phyloP scores from a whole-genome alignment of 2,113 vertebrate genomes.

The Alosa alosa region DNA sequence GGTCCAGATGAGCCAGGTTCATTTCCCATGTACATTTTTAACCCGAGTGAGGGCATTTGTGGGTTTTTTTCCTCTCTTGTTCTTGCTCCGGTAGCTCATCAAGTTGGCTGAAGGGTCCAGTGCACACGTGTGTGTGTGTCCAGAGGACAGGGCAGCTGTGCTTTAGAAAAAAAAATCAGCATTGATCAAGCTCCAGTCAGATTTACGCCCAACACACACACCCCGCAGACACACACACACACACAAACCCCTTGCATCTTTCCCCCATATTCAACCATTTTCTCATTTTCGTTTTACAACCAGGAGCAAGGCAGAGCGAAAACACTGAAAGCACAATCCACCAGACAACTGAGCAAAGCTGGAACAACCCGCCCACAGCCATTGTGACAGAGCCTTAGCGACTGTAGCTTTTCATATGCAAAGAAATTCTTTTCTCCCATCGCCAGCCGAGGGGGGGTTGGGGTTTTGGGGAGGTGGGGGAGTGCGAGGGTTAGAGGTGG shows the following conservation, averaged over 20 bases:
- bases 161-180: slow-evolving; percentile 10
- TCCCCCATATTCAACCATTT: slow-evolving; percentile 26
- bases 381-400: slow-evolving; percentile 55
- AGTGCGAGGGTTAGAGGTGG: slow-evolving; percentile 37
- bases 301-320: slow-evolving; percentile 54
- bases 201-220: background rate
- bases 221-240: background rate
- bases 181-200: slow-evolving; percentile 1
- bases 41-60: slow-evolving; percentile 41
- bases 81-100: background rate
- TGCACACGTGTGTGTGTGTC: background rate
- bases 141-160: background rate
- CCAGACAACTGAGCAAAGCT: slow-evolving; percentile 52
- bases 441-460: slow-evolving; percentile 56
- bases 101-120: background rate
- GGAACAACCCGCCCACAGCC: slow-evolving; percentile 62
- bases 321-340: slow-evolving; percentile 49
- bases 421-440: slow-evolving; percentile 67
- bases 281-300: slow-evolving; percentile 24
- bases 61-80: background rate
- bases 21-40: slow-evolving; percentile 48
- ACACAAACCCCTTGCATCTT: slow-evolving; percentile 10
- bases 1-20: slow-evolving; percentile 46
- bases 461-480: background rate
- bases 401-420: slow-evolving; percentile 69